Percentiles rank a stretch among this genome's conserved stretches.
These are phyloP conservation scores for Triplophysa dalaica DNA, from an alignment of 2,113 vertebrate genomes.

Conservation along the genomic window DNA sequence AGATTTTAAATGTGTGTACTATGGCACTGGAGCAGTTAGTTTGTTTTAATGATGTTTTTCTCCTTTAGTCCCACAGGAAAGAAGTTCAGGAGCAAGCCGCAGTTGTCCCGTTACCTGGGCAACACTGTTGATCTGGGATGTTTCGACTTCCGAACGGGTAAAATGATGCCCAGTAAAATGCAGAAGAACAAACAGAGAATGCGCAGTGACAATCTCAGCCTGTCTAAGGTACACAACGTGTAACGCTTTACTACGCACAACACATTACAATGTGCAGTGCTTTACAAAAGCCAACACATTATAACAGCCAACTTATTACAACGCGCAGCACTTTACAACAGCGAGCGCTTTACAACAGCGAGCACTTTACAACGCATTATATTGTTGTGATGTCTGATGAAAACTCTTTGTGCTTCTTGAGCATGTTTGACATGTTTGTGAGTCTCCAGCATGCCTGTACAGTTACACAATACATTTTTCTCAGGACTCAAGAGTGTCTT, in stretches of 20 bases:
- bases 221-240: slow-evolving; percentile 74
- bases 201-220: slow-evolving; percentile 80
- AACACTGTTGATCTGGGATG: slow-evolving; percentile 85
- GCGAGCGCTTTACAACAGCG: too few relatives aligned
- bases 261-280: too few relatives aligned
- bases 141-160: slow-evolving; percentile 88
- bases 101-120: slow-evolving; percentile 84
- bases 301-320: too few relatives aligned
- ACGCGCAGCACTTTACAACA: too few relatives aligned
- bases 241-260: too few relatives aligned
- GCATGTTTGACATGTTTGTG: background rate
- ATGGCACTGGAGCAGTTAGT: background rate
- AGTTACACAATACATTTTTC: background rate
- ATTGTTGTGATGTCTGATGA: too few relatives aligned
- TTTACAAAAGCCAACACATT: too few relatives aligned
- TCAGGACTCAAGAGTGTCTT: background rate
- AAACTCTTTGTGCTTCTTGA: background rate
- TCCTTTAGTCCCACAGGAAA: slow-evolving; percentile 83
- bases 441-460: background rate
- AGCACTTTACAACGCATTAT: too few relatives aligned
- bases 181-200: slow-evolving; percentile 88
- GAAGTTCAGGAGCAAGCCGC: slow-evolving; percentile 88
- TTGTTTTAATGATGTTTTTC: slow-evolving; percentile 25
- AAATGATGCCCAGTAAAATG: slow-evolving; percentile 88
- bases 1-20: background rate